Conservation (phyloP, 2,113 vertebrate species). For the Ascaphus truei region DNA sequence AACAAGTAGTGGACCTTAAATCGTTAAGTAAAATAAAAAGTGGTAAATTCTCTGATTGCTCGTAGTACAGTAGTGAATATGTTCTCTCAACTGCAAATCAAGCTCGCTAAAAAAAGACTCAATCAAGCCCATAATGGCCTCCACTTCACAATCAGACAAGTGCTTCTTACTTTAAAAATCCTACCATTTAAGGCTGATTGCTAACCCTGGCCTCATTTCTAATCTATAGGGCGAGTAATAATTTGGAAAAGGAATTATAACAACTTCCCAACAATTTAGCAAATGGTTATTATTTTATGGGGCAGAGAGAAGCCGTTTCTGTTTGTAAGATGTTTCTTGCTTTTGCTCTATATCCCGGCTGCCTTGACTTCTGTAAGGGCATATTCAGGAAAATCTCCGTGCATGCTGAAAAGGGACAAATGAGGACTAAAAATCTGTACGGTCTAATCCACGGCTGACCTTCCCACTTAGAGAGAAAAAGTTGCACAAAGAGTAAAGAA, state of each 20-base stretch:
- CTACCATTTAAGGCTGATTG: slow-evolving; percentile 95
- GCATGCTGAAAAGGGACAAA: no score
- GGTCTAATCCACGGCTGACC: no score
- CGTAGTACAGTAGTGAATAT: slow-evolving; percentile 68
- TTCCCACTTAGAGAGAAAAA: no score
- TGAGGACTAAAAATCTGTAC: no score
- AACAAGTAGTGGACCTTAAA: slow-evolving; percentile 75
- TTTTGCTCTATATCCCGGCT: slow-evolving; percentile 45
- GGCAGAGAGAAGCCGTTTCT: slow-evolving; percentile 49
- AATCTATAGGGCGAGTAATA: slow-evolving; percentile 83
- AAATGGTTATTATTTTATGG: slow-evolving; percentile 90
- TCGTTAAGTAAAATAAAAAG: slow-evolving; percentile 75
- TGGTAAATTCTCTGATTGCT: slow-evolving; percentile 86
- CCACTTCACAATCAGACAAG: slow-evolving; percentile 98
- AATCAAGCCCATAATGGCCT: slow-evolving; percentile 94
- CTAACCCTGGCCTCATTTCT: slow-evolving; percentile 84
- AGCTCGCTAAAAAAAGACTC: slow-evolving; percentile 76
- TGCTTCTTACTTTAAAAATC: slow-evolving; percentile 84
- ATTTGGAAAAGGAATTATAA: slow-evolving; percentile 93
- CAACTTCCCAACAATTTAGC: slow-evolving; percentile 84
- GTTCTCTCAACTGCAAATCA: slow-evolving; percentile 84
- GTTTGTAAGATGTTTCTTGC: slow-evolving; percentile 49
- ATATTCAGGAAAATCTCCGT: slow-evolving; percentile 19
- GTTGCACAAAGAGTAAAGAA: no score
- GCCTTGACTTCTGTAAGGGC: slow-evolving; percentile 34